Conservation (phyloP, 1,140 invertebrate species). For the Hylaeus anthracinus region DNA sequence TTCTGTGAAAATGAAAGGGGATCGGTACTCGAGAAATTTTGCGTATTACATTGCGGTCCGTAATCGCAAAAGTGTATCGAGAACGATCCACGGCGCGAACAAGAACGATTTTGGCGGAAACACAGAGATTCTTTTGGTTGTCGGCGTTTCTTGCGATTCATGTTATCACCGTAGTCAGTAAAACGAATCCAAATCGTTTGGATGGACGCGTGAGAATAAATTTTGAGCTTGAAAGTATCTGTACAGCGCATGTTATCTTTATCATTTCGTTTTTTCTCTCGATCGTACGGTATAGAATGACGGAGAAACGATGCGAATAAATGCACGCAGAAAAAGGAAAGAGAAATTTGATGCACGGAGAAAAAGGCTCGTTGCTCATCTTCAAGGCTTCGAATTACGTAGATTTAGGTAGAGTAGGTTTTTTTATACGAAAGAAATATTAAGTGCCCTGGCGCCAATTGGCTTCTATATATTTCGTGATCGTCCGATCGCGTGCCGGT, state of each 20-base stretch:
- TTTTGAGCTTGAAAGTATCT: constrained; percentile 9
- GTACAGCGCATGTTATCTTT: neutral
- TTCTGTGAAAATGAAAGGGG: too few relatives aligned
- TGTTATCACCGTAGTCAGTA: constrained; percentile 10
- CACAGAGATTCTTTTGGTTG: neutral
- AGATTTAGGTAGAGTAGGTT: constrained; percentile 65
- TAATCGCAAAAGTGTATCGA: constrained; percentile 70
- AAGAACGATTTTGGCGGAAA: neutral
- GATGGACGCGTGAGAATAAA: constrained; percentile 16
- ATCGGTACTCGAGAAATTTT: constrained; percentile 67
- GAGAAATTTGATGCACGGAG: constrained; percentile 7
- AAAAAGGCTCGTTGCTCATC: constrained; percentile 57
- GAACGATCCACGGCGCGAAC: neutral
- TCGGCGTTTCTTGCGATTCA: neutral
- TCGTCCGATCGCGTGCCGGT: constrained; percentile 47
- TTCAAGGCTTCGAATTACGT: constrained; percentile 62
- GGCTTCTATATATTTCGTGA: constrained; percentile 38
- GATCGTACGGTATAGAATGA: constrained; percentile 17
- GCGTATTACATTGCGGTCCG: constrained; percentile 71
- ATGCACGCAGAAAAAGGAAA: neutral
- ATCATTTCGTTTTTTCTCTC: neutral
- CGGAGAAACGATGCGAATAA: neutral
- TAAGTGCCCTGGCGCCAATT: constrained; percentile 34
- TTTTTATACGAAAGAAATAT: constrained; percentile 57
- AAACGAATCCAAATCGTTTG: neutral